Base-by-base conservation (phyloP, 2,113 vertebrate genomes). In the Eptatretus burgeri region DNA sequence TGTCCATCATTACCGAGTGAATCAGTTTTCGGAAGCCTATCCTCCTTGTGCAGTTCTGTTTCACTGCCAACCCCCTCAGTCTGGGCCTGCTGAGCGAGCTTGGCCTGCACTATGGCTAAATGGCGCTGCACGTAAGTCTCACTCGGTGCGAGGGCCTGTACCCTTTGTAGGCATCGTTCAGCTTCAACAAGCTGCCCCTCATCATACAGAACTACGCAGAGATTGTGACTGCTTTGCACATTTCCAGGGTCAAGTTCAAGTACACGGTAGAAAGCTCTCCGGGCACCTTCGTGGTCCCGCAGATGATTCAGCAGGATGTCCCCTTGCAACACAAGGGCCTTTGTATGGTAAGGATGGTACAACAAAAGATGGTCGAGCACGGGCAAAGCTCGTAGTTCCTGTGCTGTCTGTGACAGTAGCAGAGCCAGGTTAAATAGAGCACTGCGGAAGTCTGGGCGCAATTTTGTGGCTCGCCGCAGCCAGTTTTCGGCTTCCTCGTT, bases 231-330 rank as follows among this genome's bases (percentile, higher is more conserved):
- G 50, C 85, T 89, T 71, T 98, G 91, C 11, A 94, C 83, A 11
- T 96, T 94, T 66, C 68, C 75, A 65, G 88, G 89, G 72, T 98
- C 86, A 70, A 85, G 76, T 65, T 73, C 70, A 64, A 98, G 63
- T 68, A 95, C 95, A 66, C 76, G 81, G 72, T 93, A 75, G 67
- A 98, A 98, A 74, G 86, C 94, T 16, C 63, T 73, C 65, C 85
- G 89, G 14, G 91, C 89, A 10, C 89, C 89, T 3, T 11, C 64
- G 1, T 87, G 89, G 77, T 98, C 91, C 70, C 89, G 93, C 69
- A 81, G 83, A 68, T 94, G 86, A 76, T 98, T 98, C 91, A 98
- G 95, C 64, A 98, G 78, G 72, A 98, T 93, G 73, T 98, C 89
- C 7, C 89, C 91, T 70, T 95, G 93, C 65, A 98, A 77, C 74